Evolutionary conservation across 2,113 vertebrate species (phyloP).

Genomic region (Nycticryphes semicollaris): DNA sequence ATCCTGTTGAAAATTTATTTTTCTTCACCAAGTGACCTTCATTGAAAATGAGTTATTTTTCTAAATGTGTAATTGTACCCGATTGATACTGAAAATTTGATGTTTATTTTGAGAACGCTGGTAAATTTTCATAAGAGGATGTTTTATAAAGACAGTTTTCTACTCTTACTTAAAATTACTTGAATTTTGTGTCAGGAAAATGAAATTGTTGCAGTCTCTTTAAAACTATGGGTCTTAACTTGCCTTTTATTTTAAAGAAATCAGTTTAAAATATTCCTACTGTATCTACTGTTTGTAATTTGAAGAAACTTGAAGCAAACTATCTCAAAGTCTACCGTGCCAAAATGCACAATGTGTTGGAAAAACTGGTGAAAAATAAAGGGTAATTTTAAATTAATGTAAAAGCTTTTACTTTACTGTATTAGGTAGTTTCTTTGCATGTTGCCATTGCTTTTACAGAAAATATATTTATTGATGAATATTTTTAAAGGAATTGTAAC

Average conservation of each 20-base stretch:
- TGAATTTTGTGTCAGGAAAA: slow-evolving; percentile 81
- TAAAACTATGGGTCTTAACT: slow-evolving; percentile 54
- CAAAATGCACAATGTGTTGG: slow-evolving; percentile 67
- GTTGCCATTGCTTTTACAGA: not conserved
- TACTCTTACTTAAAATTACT: slow-evolving; percentile 72
- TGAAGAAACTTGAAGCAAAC: slow-evolving; percentile 79
- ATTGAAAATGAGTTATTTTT: slow-evolving; percentile 51
- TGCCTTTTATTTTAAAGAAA: slow-evolving; percentile 65
- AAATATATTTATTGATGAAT: not conserved
- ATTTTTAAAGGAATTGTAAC: not conserved
- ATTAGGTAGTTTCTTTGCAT: not conserved
- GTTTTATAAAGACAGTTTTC: slow-evolving; percentile 59
- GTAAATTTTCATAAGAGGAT: slow-evolving; percentile 42
- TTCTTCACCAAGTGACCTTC: slow-evolving; percentile 67
- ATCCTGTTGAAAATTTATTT: not conserved
- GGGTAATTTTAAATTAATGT: slow-evolving; percentile 58
- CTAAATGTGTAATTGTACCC: slow-evolving; percentile 27
- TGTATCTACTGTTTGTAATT: slow-evolving; percentile 80
- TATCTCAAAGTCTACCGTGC: slow-evolving; percentile 63
- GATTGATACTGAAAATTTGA: slow-evolving; percentile 24
- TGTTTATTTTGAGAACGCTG: slow-evolving; percentile 25
- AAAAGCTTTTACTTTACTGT: not conserved
- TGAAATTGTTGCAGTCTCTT: slow-evolving; percentile 47
- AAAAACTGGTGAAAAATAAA: slow-evolving; percentile 78
- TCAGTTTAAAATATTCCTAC: slow-evolving; percentile 63